Evolutionary conservation across 2,888 invertebrate genomes (phyloP), one percentile per base, ranked within the genome.

Genomic region (Nezara viridula): DNA sequence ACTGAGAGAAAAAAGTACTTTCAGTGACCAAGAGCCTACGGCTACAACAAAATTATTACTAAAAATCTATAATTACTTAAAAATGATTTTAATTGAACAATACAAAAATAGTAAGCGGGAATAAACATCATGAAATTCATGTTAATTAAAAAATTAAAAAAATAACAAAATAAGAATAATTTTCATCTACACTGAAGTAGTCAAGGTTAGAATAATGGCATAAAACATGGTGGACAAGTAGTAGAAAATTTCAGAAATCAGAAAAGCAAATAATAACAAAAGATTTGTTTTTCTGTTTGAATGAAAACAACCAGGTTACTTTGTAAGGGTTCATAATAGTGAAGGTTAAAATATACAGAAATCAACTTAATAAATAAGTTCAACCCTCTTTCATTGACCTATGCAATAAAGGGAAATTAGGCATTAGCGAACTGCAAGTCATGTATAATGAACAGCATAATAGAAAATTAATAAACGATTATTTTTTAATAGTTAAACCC

Each of bases 311-410:
- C 47, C 73, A 85, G 88, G 81, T 88, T 88, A 88, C 50, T 88
- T 88, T 32, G 66, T 81, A 14, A 21, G 9, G 88, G 77, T 88
- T 88, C 88, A 73, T 88, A 81, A 88, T 88, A 40, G 88, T 77
- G 88, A 88, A 88, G 88, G 88, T 88, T 88, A 88, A 88, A 88
- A 86, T 86, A 55, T 86, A 73, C 66, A 88, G 47, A 52, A 88
- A 88, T 50, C 37, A 85, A 88, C 81, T 55, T 47, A 77, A 85
- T 73, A 77, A 85, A 40, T 47, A 50, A 88, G n/a, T 88, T 40
- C 37, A 44, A n/a, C 21, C 81, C 66, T 73, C 37, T 19, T 37
- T 32, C 27, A 27, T 37, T 19, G 66, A 32, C 66, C 19, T 32
- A 37, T 37, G 5, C 32, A 27, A 14, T 32, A 12, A 32, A 37